Conservation (phyloP, 2,797 vertebrate genomes). For the Lagocephalus sceleratus region DNA sequence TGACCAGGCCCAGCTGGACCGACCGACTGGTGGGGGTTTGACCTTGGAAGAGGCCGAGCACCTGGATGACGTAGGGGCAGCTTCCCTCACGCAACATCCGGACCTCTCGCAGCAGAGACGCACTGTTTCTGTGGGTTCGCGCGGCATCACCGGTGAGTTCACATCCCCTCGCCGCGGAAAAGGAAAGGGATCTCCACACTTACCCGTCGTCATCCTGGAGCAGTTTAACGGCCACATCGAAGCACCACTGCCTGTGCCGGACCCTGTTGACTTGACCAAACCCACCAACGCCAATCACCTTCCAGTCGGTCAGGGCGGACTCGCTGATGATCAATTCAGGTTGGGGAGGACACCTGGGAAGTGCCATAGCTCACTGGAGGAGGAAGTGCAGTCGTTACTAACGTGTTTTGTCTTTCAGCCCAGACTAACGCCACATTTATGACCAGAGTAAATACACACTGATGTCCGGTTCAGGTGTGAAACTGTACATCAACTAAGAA, state of each 20-base stretch:
- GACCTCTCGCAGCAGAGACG: conserved; percentile 57
- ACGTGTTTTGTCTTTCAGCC: too few species aligned
- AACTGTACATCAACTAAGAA: too few species aligned
- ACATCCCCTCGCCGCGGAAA: too few species aligned
- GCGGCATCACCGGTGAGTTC: conserved; percentile 7
- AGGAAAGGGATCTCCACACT: conserved; percentile 8
- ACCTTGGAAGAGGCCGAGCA: conserved; percentile 66
- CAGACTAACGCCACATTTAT: too few species aligned
- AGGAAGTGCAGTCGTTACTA: not conserved
- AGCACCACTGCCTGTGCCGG: conserved; percentile 55
- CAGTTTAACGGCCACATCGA: conserved; percentile 72
- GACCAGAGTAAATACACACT: too few species aligned
- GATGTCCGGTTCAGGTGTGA: too few species aligned
- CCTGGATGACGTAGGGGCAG: conserved; percentile 62
- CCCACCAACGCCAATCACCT: conserved; percentile 62
- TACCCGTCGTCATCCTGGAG: conserved; percentile 64
- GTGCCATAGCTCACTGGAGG: conserved; percentile 57
- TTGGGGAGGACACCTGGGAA: not conserved
- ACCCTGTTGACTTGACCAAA: conserved; percentile 71
- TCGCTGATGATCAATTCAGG: conserved; percentile 24
- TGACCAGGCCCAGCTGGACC: conserved; percentile 68
- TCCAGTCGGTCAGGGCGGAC: conserved; percentile 48
- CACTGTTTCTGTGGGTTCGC: conserved; percentile 27
- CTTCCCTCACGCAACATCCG: conserved; percentile 65
- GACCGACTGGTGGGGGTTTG: not conserved